Percentiles rank a stretch among this genome's conserved stretches.
Evolutionary conservation across 2,797 vertebrate species (phyloP).

Genomic region (Luscinia luscinia): DNA sequence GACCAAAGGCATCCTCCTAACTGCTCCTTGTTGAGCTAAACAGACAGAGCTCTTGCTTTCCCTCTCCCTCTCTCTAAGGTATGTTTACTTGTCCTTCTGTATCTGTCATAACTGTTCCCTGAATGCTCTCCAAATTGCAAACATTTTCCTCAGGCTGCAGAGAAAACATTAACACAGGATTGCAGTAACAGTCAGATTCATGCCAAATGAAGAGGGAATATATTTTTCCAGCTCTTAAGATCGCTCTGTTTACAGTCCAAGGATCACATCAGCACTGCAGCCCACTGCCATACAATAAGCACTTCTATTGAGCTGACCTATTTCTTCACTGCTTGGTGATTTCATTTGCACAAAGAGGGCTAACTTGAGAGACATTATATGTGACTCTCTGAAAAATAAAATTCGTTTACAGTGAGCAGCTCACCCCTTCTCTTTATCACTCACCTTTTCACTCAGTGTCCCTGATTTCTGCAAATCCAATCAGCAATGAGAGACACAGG

Average conservation of each 20-base stretch:
- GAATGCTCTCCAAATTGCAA: constrained; percentile 50
- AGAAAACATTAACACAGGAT: constrained; percentile 26
- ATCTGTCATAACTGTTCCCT: constrained; percentile 28
- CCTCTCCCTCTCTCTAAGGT: constrained; percentile 5
- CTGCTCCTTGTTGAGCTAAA: not conserved
- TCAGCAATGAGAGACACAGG: not conserved
- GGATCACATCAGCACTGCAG: not conserved
- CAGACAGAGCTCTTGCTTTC: not conserved
- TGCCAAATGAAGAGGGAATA: constrained; percentile 32
- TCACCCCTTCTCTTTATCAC: not conserved
- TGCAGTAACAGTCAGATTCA: not conserved
- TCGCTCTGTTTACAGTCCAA: not conserved
- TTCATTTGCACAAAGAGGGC: not conserved
- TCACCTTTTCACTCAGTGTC: not conserved
- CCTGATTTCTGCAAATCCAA: not conserved
- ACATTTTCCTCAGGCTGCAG: not conserved
- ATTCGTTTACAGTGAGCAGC: not conserved
- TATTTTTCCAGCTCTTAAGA: constrained; percentile 29
- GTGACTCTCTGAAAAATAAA: not conserved
- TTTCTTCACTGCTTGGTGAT: not conserved
- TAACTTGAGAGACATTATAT: not conserved
- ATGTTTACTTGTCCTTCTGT: constrained; percentile 47
- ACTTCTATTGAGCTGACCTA: not conserved
- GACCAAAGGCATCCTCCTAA: not conserved
- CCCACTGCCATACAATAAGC: not conserved